These are phyloP conservation scores for Platalea minor DNA, from an alignment of 2,797 vertebrate genomes.

Conservation along the genomic window DNA sequence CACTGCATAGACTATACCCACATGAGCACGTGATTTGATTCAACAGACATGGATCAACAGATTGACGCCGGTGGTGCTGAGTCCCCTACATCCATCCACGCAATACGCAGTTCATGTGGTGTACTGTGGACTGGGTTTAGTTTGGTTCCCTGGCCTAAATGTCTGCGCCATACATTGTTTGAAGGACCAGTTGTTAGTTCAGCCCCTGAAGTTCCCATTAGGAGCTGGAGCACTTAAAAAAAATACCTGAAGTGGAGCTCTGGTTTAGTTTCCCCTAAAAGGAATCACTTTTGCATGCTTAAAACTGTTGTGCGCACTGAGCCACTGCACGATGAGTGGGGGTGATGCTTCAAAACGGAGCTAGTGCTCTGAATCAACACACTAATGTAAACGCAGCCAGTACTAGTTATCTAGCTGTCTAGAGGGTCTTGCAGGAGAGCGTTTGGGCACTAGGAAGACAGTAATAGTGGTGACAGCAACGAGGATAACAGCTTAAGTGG, in stretches of 20 bases:
- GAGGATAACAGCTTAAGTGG: neutral
- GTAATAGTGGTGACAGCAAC: neutral
- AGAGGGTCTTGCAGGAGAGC: neutral
- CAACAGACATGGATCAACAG: neutral
- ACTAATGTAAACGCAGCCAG: neutral
- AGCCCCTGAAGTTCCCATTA: neutral
- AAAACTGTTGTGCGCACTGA: neutral
- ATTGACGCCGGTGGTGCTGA: neutral
- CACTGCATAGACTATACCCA: accelerated
- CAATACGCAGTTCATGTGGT: neutral
- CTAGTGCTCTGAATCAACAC: neutral
- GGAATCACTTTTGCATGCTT: neutral
- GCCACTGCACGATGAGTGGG: neutral
- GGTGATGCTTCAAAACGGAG: neutral
- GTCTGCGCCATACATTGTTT: neutral
- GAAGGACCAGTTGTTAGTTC: neutral
- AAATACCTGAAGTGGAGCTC: neutral
- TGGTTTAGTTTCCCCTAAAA: neutral
- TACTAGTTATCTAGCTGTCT: neutral
- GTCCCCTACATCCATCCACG: neutral
- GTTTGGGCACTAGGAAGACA: neutral
- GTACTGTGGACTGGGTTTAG: neutral
- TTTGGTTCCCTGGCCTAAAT: neutral
- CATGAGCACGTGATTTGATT: neutral
- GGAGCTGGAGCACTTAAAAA: neutral